Base-by-base conservation (phyloP, 2,888 invertebrate species). In the Ashinkailepas kermadecensis region DNA sequence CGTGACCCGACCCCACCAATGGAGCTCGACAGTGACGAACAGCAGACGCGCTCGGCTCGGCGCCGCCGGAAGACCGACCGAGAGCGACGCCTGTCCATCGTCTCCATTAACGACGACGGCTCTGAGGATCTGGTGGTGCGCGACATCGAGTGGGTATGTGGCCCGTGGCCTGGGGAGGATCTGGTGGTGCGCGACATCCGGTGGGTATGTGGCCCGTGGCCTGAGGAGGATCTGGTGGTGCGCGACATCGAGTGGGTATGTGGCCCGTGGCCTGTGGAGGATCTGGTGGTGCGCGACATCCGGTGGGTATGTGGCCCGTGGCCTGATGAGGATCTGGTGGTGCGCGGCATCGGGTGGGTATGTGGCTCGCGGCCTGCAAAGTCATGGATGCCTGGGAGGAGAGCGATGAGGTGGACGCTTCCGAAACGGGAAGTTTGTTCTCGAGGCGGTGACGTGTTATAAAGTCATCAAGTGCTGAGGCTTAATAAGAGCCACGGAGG, bases 81-180 rank as follows among this genome's bases (percentile, higher is more conserved):
- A 21, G 74, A 74, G 74, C 74, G 74, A 8, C 74, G 74, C 8
- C 74, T 74, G 54, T 74, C 74, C 39, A 74, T 74, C 74, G 54
- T 74, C 74, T 74, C 74, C 18, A 18, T 74, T 18, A 74, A 74
- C 80, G 62, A 62, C 21, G 80, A 80, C 80, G 59, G 62, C 58
- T 25, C 62, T 11, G 58, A 80, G 58, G 80, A 80, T 58, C 80
- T 64, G 58, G 58, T 80, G 59, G 58, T 64, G 23, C 59, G n/a
- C 80, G 56, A 80, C 59, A 62, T 64, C 11, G 59, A 59, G 59
- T 80, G 59, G 80, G 62, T 64, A 25, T 58, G 59, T 56, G n/a
- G 39, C 18, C 64, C 62, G 9, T 79, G 54, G 9, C 62, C 59
- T 25, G 81, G 81, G 23, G 25, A 65, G 23, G 65, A 81, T 12